Evolutionary conservation across 2,797 vertebrate genomes (phyloP), one percentile per base, ranked within the genome.

Genomic region (Syngnathus rostellatus): DNA sequence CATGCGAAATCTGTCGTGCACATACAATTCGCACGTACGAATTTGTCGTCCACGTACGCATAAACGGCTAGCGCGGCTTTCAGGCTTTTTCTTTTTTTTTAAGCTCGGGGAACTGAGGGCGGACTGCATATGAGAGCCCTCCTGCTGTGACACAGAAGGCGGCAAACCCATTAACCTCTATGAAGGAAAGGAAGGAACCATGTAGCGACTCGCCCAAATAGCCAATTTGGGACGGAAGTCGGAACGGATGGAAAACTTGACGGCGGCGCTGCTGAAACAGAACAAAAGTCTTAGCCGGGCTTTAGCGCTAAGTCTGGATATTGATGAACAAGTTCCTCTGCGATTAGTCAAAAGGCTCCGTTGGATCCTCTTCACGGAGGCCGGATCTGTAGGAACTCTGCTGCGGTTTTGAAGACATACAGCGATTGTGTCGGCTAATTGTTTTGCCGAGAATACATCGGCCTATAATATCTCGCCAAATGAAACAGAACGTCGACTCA

Each of bases 251-350:
- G 38, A 67, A 59, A 23, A n/a, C 31, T 43, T 57, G 62, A 41
- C 16, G 57, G 8, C 19, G 46, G 1, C 39, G 48, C 37, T 23
- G 40, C 46, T 45, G 23, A 50, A 65, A 37, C 66, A 55, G 57
- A 63, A 60, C 62, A 68, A 66, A 59, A 48, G 53, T 73, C 65
- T 69, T 65, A 73, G 55, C 54, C 7, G 19, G 55, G 62, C 65
- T 74, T 77, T 72, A 68, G 74, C 65, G 19, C 70, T 54, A 45
- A 57, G 53, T 80, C 72, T 9, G 23, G 17, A 68, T 73, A 40
- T 59, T 64, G 64, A 61, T 0, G 25, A 73, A 79, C 51, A 51
- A 55, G 64, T 74, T 78, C 71, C 53, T 17, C 5, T 1, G 53
- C 62, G 62, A 78, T 81, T 74, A 68, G 64, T 73, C 67, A 14